Conservation (phyloP, 2,888 invertebrate species). For the Apoda limacodes region DNA sequence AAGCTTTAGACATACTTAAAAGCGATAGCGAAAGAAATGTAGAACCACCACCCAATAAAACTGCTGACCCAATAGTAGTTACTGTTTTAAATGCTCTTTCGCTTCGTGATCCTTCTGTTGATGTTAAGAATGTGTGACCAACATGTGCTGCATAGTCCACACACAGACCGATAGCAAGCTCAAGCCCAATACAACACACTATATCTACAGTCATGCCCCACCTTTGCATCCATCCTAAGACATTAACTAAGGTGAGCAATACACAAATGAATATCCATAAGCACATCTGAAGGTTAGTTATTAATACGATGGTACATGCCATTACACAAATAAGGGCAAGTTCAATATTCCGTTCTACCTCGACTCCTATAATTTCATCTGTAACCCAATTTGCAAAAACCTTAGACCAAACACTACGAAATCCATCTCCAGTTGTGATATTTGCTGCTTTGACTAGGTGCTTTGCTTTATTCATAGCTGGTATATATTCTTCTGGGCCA, state of each 20-base stretch:
- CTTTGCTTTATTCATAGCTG: conserved; percentile 78
- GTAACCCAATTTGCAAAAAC: conserved; percentile 82
- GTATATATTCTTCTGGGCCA: conserved; percentile 76
- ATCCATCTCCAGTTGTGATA: conserved; percentile 71
- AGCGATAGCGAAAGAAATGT: conserved; percentile 80
- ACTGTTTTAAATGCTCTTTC: conserved; percentile 74
- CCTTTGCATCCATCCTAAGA: conserved; percentile 81
- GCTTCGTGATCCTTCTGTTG: conserved; percentile 59
- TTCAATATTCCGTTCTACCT: conserved; percentile 81
- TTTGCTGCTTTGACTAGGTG: conserved; percentile 64
- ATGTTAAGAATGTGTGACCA: conserved; percentile 82
- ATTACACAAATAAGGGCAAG: conserved; percentile 83
- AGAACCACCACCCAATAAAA: conserved; percentile 81
- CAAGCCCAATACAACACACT: conserved; percentile 83
- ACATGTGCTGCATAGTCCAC: conserved; percentile 88
- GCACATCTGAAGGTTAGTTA: conserved; percentile 82
- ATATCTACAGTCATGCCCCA: conserved; percentile 88
- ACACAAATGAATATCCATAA: conserved; percentile 83
- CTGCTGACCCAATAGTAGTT: conserved; percentile 80
- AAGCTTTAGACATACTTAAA: conserved; percentile 77
- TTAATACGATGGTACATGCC: conserved; percentile 79
- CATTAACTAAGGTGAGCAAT: conserved; percentile 78
- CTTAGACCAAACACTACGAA: conserved; percentile 78
- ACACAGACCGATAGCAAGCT: conserved; percentile 84
- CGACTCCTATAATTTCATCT: conserved; percentile 80